Evolutionary conservation across 2,888 invertebrate species (phyloP), one percentile per base, ranked within the genome.

Genomic region (Entomobrya multifasciata): DNA sequence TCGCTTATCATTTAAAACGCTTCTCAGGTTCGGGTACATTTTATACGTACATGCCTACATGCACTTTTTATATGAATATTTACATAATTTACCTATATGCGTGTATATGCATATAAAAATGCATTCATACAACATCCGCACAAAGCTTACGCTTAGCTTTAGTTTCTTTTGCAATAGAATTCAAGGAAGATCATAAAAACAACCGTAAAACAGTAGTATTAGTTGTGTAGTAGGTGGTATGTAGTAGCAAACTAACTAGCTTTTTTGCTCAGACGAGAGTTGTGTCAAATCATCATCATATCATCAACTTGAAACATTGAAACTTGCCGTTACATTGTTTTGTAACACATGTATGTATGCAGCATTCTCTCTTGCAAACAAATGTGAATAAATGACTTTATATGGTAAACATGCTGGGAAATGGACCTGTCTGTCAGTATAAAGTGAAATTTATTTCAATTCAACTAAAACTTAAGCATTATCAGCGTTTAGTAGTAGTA

Each of bases 341-440:
- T n/a, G n/a, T n/a, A n/a, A n/a, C n/a, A n/a, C n/a, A n/a, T n/a
- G n/a, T n/a, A n/a, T n/a, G n/a, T n/a, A n/a, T n/a, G 44, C 8
- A 6, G 11, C 11, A 44, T 44, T 44, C 44, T 6, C 44, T 8
- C 6, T 44, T 6, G 44, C 55, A 44, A 44, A 11, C 11, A 44
- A 44, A 44, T 44, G 11, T 44, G 11, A 44, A 44, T n/a, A 27
- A 52, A 27, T 25, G 15, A 17, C 55, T 49, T 25, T 30, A 52
- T 52, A 52, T 74, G 55, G 74, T 20, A 49, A 74, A 74, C 74
- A 8, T 27, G 52, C 52, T 52, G 47, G 5, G 74, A 74, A 52
- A 74, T 74, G 41, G 74, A 74, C 52, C 49, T 52, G 74, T 74
- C 52, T 27, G 49, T 44, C 44, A 44, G 6, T 44, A 44, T 52